These are phyloP conservation scores for Megaptera novaeangliae DNA, from an alignment of 2,113 vertebrate genomes.

Conservation along the genomic window DNA sequence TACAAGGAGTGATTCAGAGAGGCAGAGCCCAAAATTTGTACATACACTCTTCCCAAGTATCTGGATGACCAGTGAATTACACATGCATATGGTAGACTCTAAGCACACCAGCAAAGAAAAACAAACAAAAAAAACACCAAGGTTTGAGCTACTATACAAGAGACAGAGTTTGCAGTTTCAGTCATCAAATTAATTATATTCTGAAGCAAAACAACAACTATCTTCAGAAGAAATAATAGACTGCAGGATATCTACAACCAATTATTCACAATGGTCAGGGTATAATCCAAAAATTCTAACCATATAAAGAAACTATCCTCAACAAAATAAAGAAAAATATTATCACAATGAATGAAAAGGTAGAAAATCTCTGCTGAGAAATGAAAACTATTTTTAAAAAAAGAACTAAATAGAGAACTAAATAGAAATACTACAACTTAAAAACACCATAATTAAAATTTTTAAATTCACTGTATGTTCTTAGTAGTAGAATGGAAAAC, in stretches of 20 bases:
- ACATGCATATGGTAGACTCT: neutral
- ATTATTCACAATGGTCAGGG: neutral
- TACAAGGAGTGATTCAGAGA: neutral
- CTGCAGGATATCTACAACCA: neutral
- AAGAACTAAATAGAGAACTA: neutral
- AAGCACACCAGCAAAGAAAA: neutral
- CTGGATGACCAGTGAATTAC: neutral
- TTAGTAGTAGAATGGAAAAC: neutral
- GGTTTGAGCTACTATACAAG: neutral
- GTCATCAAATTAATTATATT: neutral
- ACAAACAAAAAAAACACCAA: neutral
- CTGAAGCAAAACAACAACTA: neutral
- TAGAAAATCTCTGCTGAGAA: neutral
- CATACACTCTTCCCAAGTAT: neutral
- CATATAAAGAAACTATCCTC: neutral
- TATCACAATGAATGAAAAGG: neutral
- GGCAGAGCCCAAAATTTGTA: neutral
- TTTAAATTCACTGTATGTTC: neutral
- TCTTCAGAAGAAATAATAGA: neutral
- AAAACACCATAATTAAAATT: neutral
- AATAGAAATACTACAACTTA: neutral
- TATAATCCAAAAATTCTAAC: neutral
- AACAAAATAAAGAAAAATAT: conserved; percentile 28
- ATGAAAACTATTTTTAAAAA: neutral
- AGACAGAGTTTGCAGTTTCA: neutral